Evolutionary conservation across 2,797 vertebrate species (phyloP).

Genomic region (Danio aesculapii): DNA sequence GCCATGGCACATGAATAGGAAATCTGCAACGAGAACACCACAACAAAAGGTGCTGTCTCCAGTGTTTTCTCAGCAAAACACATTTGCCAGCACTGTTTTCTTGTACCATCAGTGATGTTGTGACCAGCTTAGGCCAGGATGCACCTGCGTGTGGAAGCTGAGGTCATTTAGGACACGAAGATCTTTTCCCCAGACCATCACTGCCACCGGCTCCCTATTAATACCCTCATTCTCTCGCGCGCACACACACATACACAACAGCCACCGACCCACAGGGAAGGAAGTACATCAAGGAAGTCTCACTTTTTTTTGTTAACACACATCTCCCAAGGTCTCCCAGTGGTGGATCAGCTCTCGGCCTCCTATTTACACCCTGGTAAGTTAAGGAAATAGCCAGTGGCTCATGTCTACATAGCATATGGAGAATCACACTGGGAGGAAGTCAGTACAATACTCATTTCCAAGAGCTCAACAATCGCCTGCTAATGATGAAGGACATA

Average conservation of each 20-base stretch:
- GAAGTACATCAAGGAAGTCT: conserved; percentile 38
- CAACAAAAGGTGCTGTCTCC: conserved; percentile 6
- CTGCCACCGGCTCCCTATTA: conserved; percentile 36
- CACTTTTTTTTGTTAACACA: conserved; percentile 2
- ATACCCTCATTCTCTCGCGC: conserved; percentile 21
- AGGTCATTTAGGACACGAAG: conserved; percentile 25
- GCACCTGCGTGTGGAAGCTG: conserved; percentile 41
- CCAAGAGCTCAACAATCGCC: conserved; percentile 36
- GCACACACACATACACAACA: conserved; percentile 8
- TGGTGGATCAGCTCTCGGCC: conserved; percentile 26
- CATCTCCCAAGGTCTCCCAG: conserved; percentile 31
- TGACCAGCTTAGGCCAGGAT: conserved; percentile 48
- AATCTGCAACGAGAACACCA: conserved; percentile 12
- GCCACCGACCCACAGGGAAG: conserved; percentile 33
- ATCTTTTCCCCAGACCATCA: conserved; percentile 20
- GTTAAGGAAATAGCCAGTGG: conserved; percentile 31
- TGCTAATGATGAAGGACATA: conserved; percentile 27
- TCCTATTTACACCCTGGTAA: conserved; percentile 26
- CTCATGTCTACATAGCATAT: conserved; percentile 24
- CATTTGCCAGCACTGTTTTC: background rate
- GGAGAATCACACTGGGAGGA: conserved; percentile 44
- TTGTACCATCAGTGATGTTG: conserved; percentile 10
- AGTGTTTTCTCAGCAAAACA: conserved; percentile 24
- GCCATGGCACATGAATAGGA: background rate
- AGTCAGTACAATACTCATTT: conserved; percentile 51